A percentile compares a stretch with the other conserved stretches of the same genome.
phyloP scores from a whole-genome alignment of 2,113 vertebrate species.

The Helogale parvula region DNA sequence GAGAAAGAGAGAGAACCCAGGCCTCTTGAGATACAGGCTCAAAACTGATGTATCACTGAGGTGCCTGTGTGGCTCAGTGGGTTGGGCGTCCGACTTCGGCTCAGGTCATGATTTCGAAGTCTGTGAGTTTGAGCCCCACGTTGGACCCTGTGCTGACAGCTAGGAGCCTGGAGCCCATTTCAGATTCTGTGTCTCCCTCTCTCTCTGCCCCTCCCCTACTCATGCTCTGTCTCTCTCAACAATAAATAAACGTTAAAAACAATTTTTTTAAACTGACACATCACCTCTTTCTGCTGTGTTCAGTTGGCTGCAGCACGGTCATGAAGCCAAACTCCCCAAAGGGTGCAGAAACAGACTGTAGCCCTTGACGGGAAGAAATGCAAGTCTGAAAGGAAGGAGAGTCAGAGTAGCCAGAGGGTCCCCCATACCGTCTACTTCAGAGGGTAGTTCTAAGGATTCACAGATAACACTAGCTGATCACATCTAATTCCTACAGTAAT shows the following conservation, averaged over 20 bases:
- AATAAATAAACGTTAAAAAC: too few relatives aligned
- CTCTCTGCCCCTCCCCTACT: too few relatives aligned
- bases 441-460: neutral
- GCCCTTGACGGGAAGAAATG: neutral
- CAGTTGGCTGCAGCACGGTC: neutral
- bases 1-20: neutral
- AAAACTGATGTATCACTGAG: neutral
- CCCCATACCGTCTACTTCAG: neutral
- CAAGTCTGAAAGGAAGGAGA: neutral
- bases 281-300: neutral
- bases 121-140: too few relatives aligned
- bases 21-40: neutral
- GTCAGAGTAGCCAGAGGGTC: neutral
- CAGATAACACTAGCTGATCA: neutral
- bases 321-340: neutral
- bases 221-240: too few relatives aligned
- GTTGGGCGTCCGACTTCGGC: too few relatives aligned
- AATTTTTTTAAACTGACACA: neutral
- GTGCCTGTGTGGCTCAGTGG: too few relatives aligned
- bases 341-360: neutral
- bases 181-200: too few relatives aligned
- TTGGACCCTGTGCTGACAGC: too few relatives aligned
- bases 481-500: neutral
- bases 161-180: too few relatives aligned
- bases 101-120: too few relatives aligned